A percentile compares a stretch with the other conserved stretches of the same genome.
These are phyloP conservation scores for Eutrigla gurnardus DNA, from an alignment of 2,797 vertebrate genomes.

Conservation along the genomic window DNA sequence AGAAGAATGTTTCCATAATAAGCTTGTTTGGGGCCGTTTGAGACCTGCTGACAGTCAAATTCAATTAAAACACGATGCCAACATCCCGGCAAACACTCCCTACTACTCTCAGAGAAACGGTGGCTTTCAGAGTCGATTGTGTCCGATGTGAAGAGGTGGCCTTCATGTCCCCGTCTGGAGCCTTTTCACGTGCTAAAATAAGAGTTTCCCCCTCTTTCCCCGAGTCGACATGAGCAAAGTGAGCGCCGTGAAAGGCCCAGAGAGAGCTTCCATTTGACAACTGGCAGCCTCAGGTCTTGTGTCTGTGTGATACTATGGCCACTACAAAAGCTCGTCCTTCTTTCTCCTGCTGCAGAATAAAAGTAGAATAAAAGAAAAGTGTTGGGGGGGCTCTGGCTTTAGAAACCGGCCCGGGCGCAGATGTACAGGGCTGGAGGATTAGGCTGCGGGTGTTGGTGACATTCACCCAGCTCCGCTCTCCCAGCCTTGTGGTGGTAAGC, in stretches of 20 bases:
- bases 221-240: slow-evolving; percentile 75
- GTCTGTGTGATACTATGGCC: slow-evolving; percentile 70
- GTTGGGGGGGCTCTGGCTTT: slow-evolving; percentile 85
- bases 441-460: slow-evolving; percentile 86
- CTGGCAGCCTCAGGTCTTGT: slow-evolving; percentile 68
- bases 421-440: slow-evolving; percentile 93
- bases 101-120: slow-evolving; percentile 55
- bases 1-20: slow-evolving; percentile 29
- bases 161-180: slow-evolving; percentile 68
- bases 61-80: slow-evolving; percentile 68
- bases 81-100: slow-evolving; percentile 66
- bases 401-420: slow-evolving; percentile 89
- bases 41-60: slow-evolving; percentile 57
- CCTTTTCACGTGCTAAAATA: slow-evolving; percentile 74
- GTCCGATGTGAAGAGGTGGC: slow-evolving; percentile 69
- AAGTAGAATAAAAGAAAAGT: slow-evolving; percentile 86
- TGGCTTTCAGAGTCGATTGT: slow-evolving; percentile 71
- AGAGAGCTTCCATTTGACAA: slow-evolving; percentile 71
- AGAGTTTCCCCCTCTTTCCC: slow-evolving; percentile 64
- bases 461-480: slow-evolving; percentile 84
- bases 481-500: slow-evolving; percentile 84
- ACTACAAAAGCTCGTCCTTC: slow-evolving; percentile 85
- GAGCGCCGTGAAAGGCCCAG: slow-evolving; percentile 63
- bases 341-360: slow-evolving; percentile 89
- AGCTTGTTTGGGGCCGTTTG: slow-evolving; percentile 49